These are phyloP conservation scores for Garrulus glandarius DNA, from an alignment of 2,797 vertebrate genomes.

Conservation along the genomic window DNA sequence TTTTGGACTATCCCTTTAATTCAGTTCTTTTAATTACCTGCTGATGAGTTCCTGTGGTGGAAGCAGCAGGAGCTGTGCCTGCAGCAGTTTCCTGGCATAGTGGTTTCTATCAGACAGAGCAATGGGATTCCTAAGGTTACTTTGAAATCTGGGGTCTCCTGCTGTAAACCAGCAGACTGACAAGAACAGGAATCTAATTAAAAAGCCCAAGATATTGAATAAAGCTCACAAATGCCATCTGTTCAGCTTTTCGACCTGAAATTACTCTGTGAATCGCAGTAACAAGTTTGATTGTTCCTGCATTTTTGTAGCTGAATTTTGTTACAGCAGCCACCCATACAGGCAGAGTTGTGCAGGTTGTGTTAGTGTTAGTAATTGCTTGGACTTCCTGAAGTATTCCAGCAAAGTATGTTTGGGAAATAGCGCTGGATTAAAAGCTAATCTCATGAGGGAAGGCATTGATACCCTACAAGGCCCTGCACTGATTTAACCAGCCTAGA, in stretches of 20 bases:
- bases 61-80: slow-evolving; percentile 20
- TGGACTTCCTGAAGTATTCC: not conserved
- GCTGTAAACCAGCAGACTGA: not conserved
- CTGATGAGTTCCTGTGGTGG: slow-evolving; percentile 2
- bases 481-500: not conserved
- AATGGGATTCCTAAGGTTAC: slow-evolving; percentile 14
- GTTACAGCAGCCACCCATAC: not conserved
- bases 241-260: slow-evolving; percentile 32
- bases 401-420: not conserved
- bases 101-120: slow-evolving; percentile 17
- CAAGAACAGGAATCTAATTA: slow-evolving; percentile 43
- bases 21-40: slow-evolving; percentile 44
- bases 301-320: not conserved
- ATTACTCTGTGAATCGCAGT: not conserved
- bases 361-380: not conserved
- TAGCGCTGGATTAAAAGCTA: not conserved
- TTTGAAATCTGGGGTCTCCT: slow-evolving; percentile 34
- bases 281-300: not conserved
- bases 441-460: not conserved
- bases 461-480: not conserved
- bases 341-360: not conserved
- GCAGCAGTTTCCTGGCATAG: not conserved
- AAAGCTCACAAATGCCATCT: slow-evolving; percentile 49
- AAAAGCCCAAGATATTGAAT: slow-evolving; percentile 3
- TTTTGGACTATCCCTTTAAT: slow-evolving; percentile 49